Conservation (phyloP, 2,797 vertebrate species). For the Dicrostonyx torquatus region DNA sequence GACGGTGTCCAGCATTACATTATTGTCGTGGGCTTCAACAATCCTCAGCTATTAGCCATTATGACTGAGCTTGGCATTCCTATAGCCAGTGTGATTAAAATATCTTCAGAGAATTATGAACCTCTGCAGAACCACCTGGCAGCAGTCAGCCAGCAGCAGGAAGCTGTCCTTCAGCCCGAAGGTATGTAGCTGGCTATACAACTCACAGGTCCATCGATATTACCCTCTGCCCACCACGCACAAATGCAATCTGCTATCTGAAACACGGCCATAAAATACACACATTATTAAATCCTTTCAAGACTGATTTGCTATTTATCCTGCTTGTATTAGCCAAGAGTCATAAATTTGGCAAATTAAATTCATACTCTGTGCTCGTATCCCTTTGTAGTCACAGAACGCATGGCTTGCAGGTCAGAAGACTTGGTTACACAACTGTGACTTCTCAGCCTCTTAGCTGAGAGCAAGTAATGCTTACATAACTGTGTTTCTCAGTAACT, state of each 20-base stretch:
- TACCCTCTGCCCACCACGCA: background rate
- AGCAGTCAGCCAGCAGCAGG: conserved; percentile 66
- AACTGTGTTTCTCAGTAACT: conserved; percentile 38
- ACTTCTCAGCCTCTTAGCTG: conserved; percentile 4
- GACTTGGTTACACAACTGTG: background rate
- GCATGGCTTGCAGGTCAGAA: background rate
- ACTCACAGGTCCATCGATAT: background rate
- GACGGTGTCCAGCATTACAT: conserved; percentile 94
- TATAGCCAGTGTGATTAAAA: conserved; percentile 91
- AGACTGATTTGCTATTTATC: conserved; percentile 55
- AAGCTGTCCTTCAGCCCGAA: conserved; percentile 74
- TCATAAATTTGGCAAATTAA: conserved; percentile 71
- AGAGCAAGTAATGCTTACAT: background rate
- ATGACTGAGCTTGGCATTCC: conserved; percentile 90
- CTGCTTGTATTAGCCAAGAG: conserved; percentile 57
- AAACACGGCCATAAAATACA: background rate
- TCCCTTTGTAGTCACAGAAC: background rate
- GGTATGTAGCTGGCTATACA: conserved; percentile 80
- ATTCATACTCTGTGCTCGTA: conserved; percentile 51
- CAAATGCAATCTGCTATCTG: conserved; percentile 3
- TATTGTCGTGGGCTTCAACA: conserved; percentile 92
- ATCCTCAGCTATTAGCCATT: conserved; percentile 88
- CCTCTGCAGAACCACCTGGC: conserved; percentile 82
- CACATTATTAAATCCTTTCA: conserved; percentile 50
- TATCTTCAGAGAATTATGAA: conserved; percentile 87